Evolutionary conservation across 2,113 vertebrate genomes (phyloP).

Genomic region (Mustela lutreola): DNA sequence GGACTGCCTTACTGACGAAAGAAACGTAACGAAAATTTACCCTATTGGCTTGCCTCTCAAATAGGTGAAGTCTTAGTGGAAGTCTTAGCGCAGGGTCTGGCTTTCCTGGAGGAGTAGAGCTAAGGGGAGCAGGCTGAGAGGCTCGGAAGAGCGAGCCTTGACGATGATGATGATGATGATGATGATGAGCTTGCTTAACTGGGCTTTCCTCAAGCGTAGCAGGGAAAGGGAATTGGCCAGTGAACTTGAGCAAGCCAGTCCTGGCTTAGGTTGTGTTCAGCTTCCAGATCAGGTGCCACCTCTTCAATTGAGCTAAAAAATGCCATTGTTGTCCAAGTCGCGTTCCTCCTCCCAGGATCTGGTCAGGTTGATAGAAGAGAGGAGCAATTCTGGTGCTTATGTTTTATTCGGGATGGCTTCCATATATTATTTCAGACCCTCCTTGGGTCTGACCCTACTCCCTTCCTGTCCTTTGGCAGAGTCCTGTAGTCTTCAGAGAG

Average conservation of each 20-base stretch:
- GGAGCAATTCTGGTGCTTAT: not conserved
- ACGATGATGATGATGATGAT: not conserved
- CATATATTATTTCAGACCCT: not conserved
- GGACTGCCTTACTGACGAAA: not conserved
- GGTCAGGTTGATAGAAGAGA: not conserved
- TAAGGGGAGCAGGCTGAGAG: not conserved
- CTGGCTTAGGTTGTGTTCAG: not conserved
- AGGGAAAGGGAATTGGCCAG: not conserved
- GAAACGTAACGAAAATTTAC: not conserved
- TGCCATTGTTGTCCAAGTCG: not conserved
- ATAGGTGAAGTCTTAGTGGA: not conserved
- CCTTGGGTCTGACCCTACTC: not conserved
- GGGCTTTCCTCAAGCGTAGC: not conserved
- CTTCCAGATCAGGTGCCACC: not conserved
- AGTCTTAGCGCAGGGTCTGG: not conserved
- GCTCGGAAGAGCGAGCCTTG: not conserved
- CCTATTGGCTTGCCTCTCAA: not conserved
- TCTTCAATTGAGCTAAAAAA: slow-evolving; percentile 22
- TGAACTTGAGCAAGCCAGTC: not conserved
- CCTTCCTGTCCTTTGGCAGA: not conserved
- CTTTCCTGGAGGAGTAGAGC: not conserved
- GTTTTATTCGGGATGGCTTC: not conserved
- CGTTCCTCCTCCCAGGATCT: not conserved
- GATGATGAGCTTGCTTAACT: not conserved
- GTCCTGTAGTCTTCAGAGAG: slow-evolving; percentile 30